Conservation (phyloP, 2,113 vertebrate genomes). For the Pycnonotus jocosus region DNA sequence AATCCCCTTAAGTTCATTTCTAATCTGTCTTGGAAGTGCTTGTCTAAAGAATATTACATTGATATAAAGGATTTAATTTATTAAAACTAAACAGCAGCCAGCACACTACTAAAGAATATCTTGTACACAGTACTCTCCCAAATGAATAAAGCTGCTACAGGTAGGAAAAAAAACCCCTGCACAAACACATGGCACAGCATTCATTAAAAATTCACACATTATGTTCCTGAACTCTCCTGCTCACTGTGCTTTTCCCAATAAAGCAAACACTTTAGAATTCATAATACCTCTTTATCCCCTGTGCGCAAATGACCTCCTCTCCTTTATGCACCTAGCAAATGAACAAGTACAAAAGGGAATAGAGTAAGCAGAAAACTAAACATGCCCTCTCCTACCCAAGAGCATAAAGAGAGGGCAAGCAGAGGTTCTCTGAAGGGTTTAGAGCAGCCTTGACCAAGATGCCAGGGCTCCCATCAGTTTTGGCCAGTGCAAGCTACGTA, state of each 20-base stretch:
- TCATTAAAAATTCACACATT: conserved; percentile 66
- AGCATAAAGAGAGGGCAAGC: conserved; percentile 11
- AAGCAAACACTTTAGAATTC: conserved; percentile 68
- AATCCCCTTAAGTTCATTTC: conserved; percentile 82
- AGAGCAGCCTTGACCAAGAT: background rate
- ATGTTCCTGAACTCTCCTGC: conserved; percentile 24
- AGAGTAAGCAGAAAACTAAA: conserved; percentile 66
- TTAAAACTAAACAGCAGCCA: conserved; percentile 72
- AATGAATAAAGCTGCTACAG: conserved; percentile 65
- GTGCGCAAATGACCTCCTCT: conserved; percentile 58
- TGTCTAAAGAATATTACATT: conserved; percentile 76
- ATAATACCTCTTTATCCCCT: conserved; percentile 64
- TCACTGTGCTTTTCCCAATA: conserved; percentile 45
- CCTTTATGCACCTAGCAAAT: conserved; percentile 59
- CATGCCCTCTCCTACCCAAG: conserved; percentile 48
- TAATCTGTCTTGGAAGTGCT: conserved; percentile 77
- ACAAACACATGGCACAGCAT: conserved; percentile 32
- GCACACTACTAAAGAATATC: conserved; percentile 37
- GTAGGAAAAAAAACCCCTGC: background rate
- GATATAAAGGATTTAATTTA: conserved; percentile 79
- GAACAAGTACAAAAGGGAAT: conserved; percentile 61
- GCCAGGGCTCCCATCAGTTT: background rate
- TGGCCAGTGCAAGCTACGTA: background rate
- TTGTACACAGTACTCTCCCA: conserved; percentile 58
- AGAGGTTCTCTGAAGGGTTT: conserved; percentile 15